Percentiles rank a stretch among this genome's conserved stretches.
These are phyloP conservation scores for Omphaloscelis lunosa DNA, from an alignment of 2,888 invertebrate genomes.

Conservation along the genomic window DNA sequence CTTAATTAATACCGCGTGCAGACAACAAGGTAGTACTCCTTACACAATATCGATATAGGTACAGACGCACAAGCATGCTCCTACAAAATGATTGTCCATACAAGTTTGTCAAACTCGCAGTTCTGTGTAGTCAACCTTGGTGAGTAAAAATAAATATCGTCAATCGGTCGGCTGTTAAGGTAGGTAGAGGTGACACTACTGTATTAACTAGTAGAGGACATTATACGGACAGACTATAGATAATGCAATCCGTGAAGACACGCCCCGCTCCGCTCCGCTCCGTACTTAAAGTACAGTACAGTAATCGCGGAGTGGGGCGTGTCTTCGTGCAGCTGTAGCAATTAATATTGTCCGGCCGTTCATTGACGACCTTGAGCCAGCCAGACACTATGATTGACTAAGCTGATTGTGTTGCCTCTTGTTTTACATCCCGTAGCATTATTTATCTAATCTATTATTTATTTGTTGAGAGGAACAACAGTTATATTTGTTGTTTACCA, in stretches of 20 bases:
- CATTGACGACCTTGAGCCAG: slow-evolving; percentile 31
- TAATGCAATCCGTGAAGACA: too few relatives aligned
- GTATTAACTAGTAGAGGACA: slow-evolving; percentile 12
- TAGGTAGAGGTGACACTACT: slow-evolving; percentile 7
- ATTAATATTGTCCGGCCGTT: background rate
- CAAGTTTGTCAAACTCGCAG: background rate
- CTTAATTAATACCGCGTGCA: background rate
- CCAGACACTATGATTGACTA: slow-evolving; percentile 4
- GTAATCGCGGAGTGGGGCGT: too few relatives aligned
- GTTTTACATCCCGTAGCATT: background rate
- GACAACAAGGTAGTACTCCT: background rate
- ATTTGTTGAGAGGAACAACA: background rate
- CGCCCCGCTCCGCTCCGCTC: too few relatives aligned
- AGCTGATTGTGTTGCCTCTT: background rate
- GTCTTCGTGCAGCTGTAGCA: too few relatives aligned
- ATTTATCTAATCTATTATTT: background rate
- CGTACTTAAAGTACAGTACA: too few relatives aligned
- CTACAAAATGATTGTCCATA: background rate
- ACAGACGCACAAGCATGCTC: background rate
- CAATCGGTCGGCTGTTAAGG: slow-evolving; percentile 13
- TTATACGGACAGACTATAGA: slow-evolving; percentile 17
- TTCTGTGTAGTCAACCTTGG: background rate
- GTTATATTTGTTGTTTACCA: background rate
- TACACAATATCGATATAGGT: background rate
- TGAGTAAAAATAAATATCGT: background rate